Base-by-base conservation (phyloP, 2,113 vertebrate species). In the Chauna torquata region DNA sequence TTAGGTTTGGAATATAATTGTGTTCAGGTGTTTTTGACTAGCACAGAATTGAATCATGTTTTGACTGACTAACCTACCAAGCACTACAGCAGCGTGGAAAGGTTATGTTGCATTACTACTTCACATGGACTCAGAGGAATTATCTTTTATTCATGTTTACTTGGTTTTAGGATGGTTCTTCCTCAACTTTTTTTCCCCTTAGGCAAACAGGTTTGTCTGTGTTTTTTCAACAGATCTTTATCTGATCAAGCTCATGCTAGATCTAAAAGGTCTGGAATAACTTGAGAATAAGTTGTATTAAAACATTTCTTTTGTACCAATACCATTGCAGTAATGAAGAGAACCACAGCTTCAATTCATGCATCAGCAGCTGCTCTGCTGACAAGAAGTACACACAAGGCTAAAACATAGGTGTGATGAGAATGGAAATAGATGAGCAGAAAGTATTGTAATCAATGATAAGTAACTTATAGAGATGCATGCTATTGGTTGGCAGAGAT, bases 401-500 rank as follows among this genome's bases (percentile, higher is more conserved):
- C 34, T 81, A 45, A 83, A 83, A 20, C 5, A 12, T 0, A 30
- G 42, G 52, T 19, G 25, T 7, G 40, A 8, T 17, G 42, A 23
- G 40, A 52, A 18, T 69, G 30, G 38, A 28, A 70, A 34, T 34
- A 50, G 38, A 7, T 44, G 58, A 57, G 80, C 57, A 82, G 47
- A 71, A 66, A 34, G 42, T 36, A 4, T 23, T 58, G 10, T 14
- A 18, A 42, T 17, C 30, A 22, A 0, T 4, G 14, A 8, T 16
- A 24, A n/a, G 16, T 30, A 27, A 34, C n/a, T 55, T 69, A 17
- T 38, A 4, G 8, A 55, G 24, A 44, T 0, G 4, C 16, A 11
- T 36, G 18, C 23, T 49, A 2, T 18, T 1, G 0, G 9, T 38
- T 61, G 23, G 11, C 25, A 49, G 40, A 49, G 10, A 7, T n/a